Evolutionary conservation across 2,888 invertebrate species (phyloP).

Genomic region (Selenia dentaria): DNA sequence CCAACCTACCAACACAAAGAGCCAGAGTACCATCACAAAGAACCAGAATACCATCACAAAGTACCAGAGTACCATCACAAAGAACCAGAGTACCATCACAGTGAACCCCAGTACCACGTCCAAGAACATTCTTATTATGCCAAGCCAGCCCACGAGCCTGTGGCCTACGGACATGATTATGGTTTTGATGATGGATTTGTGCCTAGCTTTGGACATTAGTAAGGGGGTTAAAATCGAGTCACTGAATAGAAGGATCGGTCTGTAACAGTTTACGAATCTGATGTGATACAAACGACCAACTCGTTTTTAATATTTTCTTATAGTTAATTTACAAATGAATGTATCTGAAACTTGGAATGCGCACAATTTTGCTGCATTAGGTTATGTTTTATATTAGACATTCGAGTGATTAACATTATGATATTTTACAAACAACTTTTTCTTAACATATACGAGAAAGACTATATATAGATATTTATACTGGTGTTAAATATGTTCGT

Average conservation of each 20-base stretch:
- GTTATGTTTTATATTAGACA: no score
- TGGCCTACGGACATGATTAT: constrained; percentile 55
- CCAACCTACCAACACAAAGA: constrained; percentile 17
- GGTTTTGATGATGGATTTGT: constrained; percentile 64
- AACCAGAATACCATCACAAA: constrained; percentile 28
- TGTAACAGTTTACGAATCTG: not conserved
- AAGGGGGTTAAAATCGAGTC: not conserved
- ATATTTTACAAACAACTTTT: no score
- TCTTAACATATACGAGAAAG: no score
- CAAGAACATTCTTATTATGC: constrained; percentile 29
- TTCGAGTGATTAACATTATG: no score
- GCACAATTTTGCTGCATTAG: no score
- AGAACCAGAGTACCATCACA: constrained; percentile 26
- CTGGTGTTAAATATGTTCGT: no score
- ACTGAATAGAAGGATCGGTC: no score
- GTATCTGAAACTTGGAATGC: no score
- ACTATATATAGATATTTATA: no score
- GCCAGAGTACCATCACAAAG: constrained; percentile 31
- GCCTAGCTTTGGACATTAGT: constrained; percentile 61
- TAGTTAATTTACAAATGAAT: no score
- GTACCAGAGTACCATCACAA: constrained; percentile 28
- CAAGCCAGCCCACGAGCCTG: constrained; percentile 44
- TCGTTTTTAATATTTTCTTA: no score
- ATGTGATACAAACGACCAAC: no score
- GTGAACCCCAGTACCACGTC: constrained; percentile 25